phyloP scores from a whole-genome alignment of 2,888 invertebrate genomes.

The Drosophila pseudotalamancana region DNA sequence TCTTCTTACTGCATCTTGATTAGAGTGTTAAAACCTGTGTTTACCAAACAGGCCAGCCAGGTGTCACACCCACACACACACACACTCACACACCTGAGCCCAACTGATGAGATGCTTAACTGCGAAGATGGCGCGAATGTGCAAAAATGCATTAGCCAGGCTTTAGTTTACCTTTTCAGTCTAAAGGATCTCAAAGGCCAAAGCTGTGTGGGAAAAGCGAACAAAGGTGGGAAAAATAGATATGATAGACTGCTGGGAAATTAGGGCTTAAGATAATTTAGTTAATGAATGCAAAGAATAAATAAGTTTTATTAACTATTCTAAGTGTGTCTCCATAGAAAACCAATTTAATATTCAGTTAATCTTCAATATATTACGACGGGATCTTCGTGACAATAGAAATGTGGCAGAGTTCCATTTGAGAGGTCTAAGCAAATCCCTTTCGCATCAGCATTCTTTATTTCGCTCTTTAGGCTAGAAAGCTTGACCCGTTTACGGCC shows the following conservation, averaged over 20 bases:
- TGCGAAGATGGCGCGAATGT: slow-evolving; percentile 39
- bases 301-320: not conserved
- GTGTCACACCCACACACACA: slow-evolving; percentile 4
- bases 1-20: slow-evolving; percentile 48
- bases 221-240: not conserved
- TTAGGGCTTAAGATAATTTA: not conserved
- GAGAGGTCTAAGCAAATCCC: not conserved
- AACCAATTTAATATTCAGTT: too few relatives aligned
- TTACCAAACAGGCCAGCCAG: slow-evolving; percentile 52
- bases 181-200: not conserved
- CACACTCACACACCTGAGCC: not conserved
- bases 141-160: slow-evolving; percentile 24
- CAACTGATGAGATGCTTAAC: slow-evolving; percentile 48
- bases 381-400: too few relatives aligned
- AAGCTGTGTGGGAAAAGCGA: slow-evolving; percentile 33
- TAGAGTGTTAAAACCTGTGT: slow-evolving; percentile 47
- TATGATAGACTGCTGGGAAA: not conserved
- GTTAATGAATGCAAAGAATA: not conserved
- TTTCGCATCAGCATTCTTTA: not conserved
- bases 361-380: not conserved
- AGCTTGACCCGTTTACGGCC: slow-evolving; percentile 37
- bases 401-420: not conserved
- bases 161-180: too few relatives aligned
- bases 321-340: not conserved
- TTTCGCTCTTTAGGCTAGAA: slow-evolving; percentile 3